Percentiles rank a stretch among this genome's conserved stretches.
Conservation (phyloP, 2,113 vertebrate genomes). For the Gallinago undulata region DNA sequence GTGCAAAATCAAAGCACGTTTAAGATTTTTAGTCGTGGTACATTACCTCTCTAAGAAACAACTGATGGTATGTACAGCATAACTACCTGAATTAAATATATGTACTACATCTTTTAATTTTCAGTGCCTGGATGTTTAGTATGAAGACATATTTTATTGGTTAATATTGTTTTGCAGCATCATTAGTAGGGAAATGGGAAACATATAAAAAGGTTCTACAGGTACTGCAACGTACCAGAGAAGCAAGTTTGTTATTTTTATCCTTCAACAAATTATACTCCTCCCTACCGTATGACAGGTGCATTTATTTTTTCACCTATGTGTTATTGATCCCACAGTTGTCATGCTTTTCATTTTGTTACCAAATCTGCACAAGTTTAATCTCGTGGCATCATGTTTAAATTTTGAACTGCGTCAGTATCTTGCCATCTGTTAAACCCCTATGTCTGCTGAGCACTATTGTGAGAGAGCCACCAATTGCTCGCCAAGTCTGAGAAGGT, state of each 20-base stretch:
- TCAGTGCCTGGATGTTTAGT: not conserved
- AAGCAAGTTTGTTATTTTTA: not conserved
- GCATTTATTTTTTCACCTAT: not conserved
- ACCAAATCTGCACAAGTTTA: not conserved
- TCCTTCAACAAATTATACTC: not conserved
- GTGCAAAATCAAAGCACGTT: not conserved
- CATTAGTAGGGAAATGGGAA: not conserved
- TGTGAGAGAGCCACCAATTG: not conserved
- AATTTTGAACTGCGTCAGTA: not conserved
- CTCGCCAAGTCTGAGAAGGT: not conserved
- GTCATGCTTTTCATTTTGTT: not conserved
- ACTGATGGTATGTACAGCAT: not conserved
- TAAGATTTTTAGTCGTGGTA: not conserved
- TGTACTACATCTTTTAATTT: not conserved
- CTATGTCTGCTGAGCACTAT: not conserved
- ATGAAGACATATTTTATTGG: not conserved
- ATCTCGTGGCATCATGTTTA: not conserved
- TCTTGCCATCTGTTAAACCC: conserved; percentile 47
- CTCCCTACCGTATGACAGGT: not conserved
- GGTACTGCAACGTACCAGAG: not conserved
- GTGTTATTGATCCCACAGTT: not conserved
- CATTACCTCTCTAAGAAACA: not conserved
- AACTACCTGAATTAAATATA: not conserved
- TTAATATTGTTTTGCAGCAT: not conserved
- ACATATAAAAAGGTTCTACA: not conserved